A percentile compares a stretch with the other conserved stretches of the same genome.
Evolutionary conservation across 2,797 vertebrate genomes (phyloP).

Genomic region (Pristis pectinata): DNA sequence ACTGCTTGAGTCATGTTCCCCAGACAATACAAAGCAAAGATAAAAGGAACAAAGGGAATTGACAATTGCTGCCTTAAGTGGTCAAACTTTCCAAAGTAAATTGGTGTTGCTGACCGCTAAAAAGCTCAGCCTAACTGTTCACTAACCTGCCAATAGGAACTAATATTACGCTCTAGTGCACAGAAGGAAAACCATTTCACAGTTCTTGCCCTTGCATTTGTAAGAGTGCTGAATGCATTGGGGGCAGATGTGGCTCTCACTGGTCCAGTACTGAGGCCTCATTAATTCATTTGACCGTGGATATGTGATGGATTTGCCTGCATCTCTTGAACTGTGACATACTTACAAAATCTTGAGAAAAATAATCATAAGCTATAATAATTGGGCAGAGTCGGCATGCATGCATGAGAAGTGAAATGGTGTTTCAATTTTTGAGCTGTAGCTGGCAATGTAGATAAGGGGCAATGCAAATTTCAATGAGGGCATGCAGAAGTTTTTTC

Average conservation of each 20-base stretch:
- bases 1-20: neutral
- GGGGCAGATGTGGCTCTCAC: neutral
- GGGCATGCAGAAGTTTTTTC: too few relatives aligned
- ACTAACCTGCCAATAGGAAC: neutral
- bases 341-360: neutral
- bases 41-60: neutral
- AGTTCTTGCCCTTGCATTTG: neutral
- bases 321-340: neutral
- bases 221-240: neutral
- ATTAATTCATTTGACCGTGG: neutral
- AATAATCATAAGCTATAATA: neutral
- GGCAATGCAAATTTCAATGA: too few relatives aligned
- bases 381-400: too few relatives aligned
- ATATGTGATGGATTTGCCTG: neutral
- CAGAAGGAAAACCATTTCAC: neutral
- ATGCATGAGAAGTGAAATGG: neutral
- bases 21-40: neutral
- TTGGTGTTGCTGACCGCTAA: neutral
- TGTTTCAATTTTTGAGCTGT: neutral
- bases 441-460: neutral
- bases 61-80: neutral
- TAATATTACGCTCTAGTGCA: neutral
- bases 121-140: neutral
- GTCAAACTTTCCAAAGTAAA: neutral
- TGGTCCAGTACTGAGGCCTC: neutral